Base-by-base conservation (phyloP, 2,888 invertebrate species). In the Drosophila longiperda region DNA sequence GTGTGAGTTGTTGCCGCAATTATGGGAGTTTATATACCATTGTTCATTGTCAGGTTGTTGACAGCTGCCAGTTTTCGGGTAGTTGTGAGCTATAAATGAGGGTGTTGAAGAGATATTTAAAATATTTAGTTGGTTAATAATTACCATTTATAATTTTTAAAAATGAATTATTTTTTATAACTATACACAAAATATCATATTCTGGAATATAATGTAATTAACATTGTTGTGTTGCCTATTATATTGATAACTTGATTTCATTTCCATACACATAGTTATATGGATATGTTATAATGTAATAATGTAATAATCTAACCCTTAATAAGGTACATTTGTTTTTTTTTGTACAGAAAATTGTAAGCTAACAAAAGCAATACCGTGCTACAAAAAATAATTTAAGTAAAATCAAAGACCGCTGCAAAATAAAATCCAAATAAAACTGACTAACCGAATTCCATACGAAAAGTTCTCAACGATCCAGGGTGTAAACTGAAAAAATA, bases 401-500 rank as follows among this genome's bases (percentile, higher is more conserved):
- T 57, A 32, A 73, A 63, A 26, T 73, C 50, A 68, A 53, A 60
- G 42, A 78, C 68, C 61, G 33, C 48, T 34, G 40, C 34, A 32
- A 55, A 40, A 12, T 20, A 55, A 32, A 49, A 55, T 52, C 64
- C 64, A 53, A 61, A 50, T 48, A 15, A 55, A 59, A 45, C 62
- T 48, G 61, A 52, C 62, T 66, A 66, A 63, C 61, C 62, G 53
- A 73, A 78, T 74, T 29, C 61, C 48, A 50, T 38, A 66, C 77
- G 50, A 54, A 67, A 40, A 52, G 12, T 5, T 60, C 63, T 50
- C 60, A 75, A 67, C 69, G 49, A 68, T 70, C 34, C 54, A 57
- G 80, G 83, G 83, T 74, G 81, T 72, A 81, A 85, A 69, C 75
- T 75, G 68, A 78, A 82, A 86, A 87, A 89, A 83, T 71, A 85